Percentiles rank a stretch among this genome's conserved stretches.
Conservation (phyloP, 1,140 invertebrate genomes). For the Coenobita brevimanus region DNA sequence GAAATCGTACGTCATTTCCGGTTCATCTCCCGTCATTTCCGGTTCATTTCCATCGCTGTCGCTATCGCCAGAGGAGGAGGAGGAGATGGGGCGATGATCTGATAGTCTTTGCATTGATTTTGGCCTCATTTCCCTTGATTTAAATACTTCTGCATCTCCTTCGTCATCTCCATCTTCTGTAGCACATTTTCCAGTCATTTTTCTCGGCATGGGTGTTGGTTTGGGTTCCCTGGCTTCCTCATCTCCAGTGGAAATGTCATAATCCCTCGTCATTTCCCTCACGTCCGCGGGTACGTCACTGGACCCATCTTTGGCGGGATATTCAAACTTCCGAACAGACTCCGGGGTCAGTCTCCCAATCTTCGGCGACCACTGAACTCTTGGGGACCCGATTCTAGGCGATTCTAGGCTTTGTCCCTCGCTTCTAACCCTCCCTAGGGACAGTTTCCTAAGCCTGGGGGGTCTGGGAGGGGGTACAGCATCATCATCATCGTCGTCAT, state of each 20-base stretch:
- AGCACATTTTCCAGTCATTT: too few relatives aligned
- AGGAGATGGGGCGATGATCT: not conserved
- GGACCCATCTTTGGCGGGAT: not conserved
- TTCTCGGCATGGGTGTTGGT: too few relatives aligned
- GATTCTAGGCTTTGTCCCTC: constrained; percentile 20
- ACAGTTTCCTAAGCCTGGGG: constrained; percentile 20
- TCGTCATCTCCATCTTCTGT: not conserved
- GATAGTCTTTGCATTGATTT: not conserved
- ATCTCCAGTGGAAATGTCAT: too few relatives aligned
- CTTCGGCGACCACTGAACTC: not conserved
- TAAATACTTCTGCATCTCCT: constrained; percentile 3
- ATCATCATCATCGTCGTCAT: constrained; percentile 25
- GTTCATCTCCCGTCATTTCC: too few relatives aligned
- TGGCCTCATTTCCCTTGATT: not conserved
- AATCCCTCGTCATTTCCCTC: too few relatives aligned
- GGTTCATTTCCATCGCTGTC: not conserved
- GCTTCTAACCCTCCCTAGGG: not conserved
- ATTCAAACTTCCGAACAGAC: not conserved
- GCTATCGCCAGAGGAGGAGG: constrained; percentile 22
- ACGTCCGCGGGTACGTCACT: too few relatives aligned
- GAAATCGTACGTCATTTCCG: too few relatives aligned
- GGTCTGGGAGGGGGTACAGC: constrained; percentile 33
- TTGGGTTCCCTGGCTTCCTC: too few relatives aligned
- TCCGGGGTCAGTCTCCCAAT: not conserved
- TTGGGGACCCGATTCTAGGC: constrained; percentile 11